These are phyloP conservation scores for Lasioglossum leucozonium DNA, from an alignment of 2,888 invertebrate genomes.

Conservation along the genomic window DNA sequence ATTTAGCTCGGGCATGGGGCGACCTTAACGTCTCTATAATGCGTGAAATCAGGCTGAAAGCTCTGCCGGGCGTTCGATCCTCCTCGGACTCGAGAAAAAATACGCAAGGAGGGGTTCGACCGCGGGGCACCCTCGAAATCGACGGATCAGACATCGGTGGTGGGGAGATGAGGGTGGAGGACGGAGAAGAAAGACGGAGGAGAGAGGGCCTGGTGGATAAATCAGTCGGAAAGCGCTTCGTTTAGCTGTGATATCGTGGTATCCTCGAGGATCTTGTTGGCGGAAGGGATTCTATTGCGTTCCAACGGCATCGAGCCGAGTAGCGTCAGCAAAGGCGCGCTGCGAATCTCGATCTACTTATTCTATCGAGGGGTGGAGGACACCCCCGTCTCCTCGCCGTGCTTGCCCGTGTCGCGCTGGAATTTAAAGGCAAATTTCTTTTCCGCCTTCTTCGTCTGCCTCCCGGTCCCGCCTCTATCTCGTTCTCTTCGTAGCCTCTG, in stretches of 20 bases:
- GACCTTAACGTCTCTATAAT: constrained; percentile 30
- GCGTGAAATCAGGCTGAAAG: constrained; percentile 29
- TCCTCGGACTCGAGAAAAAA: constrained; percentile 17
- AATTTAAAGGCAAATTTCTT: constrained; percentile 75
- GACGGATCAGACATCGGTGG: constrained; percentile 32
- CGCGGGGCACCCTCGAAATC: constrained; percentile 34
- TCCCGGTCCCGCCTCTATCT: constrained; percentile 4
- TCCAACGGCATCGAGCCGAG: constrained; percentile 70
- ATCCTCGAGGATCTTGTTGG: constrained; percentile 72
- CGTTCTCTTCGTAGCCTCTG: constrained; percentile 5
- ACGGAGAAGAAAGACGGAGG: background rate
- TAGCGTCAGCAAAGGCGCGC: constrained; percentile 73
- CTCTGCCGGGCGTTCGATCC: constrained; percentile 14
- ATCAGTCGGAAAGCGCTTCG: constrained; percentile 75
- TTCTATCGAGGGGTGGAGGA: constrained; percentile 61
- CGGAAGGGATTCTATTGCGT: constrained; percentile 74
- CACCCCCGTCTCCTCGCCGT: constrained; percentile 44
- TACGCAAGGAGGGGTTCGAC: constrained; percentile 17
- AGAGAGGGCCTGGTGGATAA: constrained; percentile 64
- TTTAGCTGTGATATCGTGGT: constrained; percentile 74
- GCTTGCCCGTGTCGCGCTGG: constrained; percentile 63
- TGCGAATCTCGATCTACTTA: constrained; percentile 74
- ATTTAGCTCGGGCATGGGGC: constrained; percentile 37
- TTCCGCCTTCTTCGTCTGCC: constrained; percentile 51
- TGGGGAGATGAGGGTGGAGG: background rate